Base-by-base conservation (phyloP, 2,888 invertebrate species). In the Tenodera sinensis region DNA sequence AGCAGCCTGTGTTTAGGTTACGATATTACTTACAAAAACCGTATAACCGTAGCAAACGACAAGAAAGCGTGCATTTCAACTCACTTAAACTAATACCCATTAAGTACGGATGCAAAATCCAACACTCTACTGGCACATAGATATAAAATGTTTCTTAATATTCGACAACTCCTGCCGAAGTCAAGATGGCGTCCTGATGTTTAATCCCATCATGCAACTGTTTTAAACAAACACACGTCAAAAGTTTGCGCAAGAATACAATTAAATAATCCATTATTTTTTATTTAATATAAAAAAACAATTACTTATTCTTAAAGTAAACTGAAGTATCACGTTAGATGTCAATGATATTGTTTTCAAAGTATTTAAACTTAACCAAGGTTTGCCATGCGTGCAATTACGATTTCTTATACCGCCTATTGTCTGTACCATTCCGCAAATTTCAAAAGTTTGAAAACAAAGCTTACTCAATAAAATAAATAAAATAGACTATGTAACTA, bases 1-100 rank as follows among this genome's bases (percentile, higher is more conserved):
- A 95, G 94, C 94, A 94, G 95, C 94, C 94, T 94, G 94, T 95
- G 95, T 95, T 95, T 95, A 95, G 94, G 95, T 95, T 95, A 95
- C 94, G 93, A 94, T 88, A 85, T 89, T 89, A 88, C 42, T 42
- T 81, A 89, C 84, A 87, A 89, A 84, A 34, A 28, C 34, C 47
- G 28, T 71, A 89, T n/a, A 34, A 89, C 34, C 54, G 81, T 28
- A 82, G 42, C 84, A 89, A 47, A 84, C 82, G 28, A 84, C 83
- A 88, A 30, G 6, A 30, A 81, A 54, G 34, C 84, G 71, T 14
- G 85, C 84, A 88, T 47, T 42, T 87, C 28, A 28, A 89, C 89
- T 87, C 89, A 89, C 89, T 88, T 88, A 90, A 89, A 85, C 71
- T 89, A 88, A 85, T 88, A 81, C 85, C 89, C 88, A 89, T 89